Percentiles rank a stretch among this genome's conserved stretches.
Conservation (phyloP, 2,113 vertebrate genomes). For the Mustela lutreola region DNA sequence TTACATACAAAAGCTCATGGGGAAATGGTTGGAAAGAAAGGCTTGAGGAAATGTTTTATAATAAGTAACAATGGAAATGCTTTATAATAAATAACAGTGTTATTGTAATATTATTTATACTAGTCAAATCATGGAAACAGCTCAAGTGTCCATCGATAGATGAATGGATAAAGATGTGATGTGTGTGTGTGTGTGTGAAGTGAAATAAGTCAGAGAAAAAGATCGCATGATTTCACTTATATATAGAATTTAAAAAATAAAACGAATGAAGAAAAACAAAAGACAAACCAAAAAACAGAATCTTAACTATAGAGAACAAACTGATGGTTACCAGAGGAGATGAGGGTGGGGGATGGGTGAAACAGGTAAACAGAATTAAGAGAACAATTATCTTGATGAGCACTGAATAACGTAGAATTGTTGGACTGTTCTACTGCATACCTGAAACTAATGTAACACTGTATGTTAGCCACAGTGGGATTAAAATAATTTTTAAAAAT, state of each 20-base stretch:
- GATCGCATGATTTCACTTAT: neutral
- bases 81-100: neutral
- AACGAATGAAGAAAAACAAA: neutral
- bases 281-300: neutral
- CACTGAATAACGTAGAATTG: neutral
- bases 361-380: neutral
- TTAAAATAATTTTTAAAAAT: neutral
- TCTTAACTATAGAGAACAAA: neutral
- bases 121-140: neutral
- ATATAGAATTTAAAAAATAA: neutral
- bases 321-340: neutral
- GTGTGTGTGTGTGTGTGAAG: neutral
- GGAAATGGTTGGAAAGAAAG: neutral
- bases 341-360: neutral
- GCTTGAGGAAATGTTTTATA: neutral
- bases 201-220: neutral
- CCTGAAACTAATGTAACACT: neutral
- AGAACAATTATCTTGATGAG: neutral
- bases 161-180: neutral
- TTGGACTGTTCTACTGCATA: neutral
- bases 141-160: neutral
- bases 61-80: neutral
- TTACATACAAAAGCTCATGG: neutral
- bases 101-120: neutral
- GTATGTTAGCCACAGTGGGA: neutral